Conservation (phyloP, 2,797 vertebrate genomes). For the Sebastiscus tertius region DNA sequence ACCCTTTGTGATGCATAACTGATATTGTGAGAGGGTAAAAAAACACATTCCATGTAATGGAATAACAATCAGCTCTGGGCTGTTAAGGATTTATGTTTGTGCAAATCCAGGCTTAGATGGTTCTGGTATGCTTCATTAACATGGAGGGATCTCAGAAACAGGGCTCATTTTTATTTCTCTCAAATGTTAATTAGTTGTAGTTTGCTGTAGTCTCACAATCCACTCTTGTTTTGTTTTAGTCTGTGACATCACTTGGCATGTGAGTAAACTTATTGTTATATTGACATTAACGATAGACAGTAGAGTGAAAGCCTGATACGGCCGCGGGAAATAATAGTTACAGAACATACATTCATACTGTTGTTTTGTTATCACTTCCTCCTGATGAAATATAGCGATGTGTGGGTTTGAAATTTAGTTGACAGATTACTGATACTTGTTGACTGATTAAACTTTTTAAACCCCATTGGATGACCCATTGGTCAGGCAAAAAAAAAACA, state of each 20-base stretch:
- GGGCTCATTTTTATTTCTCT: slow-evolving; percentile 20
- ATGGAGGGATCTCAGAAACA: slow-evolving; percentile 8
- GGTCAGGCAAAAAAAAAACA: neutral
- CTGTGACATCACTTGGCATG: no score
- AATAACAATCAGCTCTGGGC: slow-evolving; percentile 37
- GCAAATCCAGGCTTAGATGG: slow-evolving; percentile 34
- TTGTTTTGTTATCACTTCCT: neutral
- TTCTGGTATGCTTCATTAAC: slow-evolving; percentile 24
- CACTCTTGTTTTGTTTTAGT: neutral
- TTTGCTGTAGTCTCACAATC: neutral
- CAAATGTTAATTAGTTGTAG: slow-evolving; percentile 14
- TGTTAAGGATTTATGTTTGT: slow-evolving; percentile 25
- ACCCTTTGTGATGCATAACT: slow-evolving; percentile 28
- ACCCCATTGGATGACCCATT: neutral
- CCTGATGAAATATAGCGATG: neutral
- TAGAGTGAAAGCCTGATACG: neutral
- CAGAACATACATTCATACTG: neutral
- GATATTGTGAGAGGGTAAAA: neutral
- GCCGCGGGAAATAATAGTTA: neutral
- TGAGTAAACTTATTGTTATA: neutral
- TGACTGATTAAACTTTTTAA: neutral
- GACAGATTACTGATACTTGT: neutral
- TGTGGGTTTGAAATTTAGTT: neutral
- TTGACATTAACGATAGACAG: neutral
- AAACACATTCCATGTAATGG: slow-evolving; percentile 14